Evolutionary conservation across 2,113 vertebrate species (phyloP).

Genomic region (Otolemur garnettii): DNA sequence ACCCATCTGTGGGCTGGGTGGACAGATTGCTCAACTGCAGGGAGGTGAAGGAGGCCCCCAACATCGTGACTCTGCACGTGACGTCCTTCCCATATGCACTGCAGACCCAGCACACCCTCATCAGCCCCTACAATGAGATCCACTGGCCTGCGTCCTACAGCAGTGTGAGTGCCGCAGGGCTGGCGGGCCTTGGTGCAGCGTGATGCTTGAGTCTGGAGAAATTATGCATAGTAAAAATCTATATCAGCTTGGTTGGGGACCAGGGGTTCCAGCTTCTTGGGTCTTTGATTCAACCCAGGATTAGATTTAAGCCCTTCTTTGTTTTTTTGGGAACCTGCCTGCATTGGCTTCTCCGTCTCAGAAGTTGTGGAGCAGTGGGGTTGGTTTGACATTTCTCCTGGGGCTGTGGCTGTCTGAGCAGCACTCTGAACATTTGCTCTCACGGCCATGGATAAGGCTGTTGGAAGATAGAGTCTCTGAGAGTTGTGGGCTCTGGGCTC

Average conservation of each 20-base stretch:
- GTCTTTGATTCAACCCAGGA: not conserved
- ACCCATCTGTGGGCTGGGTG: slow-evolving; percentile 91
- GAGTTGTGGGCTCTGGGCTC: not conserved
- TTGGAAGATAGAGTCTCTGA: not conserved
- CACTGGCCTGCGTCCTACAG: slow-evolving; percentile 95
- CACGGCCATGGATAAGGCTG: not conserved
- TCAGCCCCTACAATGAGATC: slow-evolving; percentile 98
- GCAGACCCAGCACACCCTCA: slow-evolving; percentile 96
- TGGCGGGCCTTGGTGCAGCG: rapidly evolving
- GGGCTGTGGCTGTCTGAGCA: not conserved
- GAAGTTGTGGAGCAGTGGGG: rapidly evolving
- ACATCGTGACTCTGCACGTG: slow-evolving; percentile 97
- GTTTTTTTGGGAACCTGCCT: not conserved
- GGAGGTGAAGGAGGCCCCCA: slow-evolving; percentile 95
- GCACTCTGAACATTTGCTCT: not conserved
- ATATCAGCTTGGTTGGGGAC: rapidly evolving
- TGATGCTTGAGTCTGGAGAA: rapidly evolving
- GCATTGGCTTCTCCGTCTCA: not conserved
- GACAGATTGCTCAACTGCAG: slow-evolving; percentile 96
- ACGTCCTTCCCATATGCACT: slow-evolving; percentile 97
- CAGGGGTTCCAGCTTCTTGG: not conserved
- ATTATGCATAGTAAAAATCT: not conserved
- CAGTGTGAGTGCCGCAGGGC: slow-evolving; percentile 88
- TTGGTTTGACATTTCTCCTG: not conserved
- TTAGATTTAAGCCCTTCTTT: not conserved